Base-by-base conservation (phyloP, 2,797 vertebrate species). In the Harpagifer antarcticus region DNA sequence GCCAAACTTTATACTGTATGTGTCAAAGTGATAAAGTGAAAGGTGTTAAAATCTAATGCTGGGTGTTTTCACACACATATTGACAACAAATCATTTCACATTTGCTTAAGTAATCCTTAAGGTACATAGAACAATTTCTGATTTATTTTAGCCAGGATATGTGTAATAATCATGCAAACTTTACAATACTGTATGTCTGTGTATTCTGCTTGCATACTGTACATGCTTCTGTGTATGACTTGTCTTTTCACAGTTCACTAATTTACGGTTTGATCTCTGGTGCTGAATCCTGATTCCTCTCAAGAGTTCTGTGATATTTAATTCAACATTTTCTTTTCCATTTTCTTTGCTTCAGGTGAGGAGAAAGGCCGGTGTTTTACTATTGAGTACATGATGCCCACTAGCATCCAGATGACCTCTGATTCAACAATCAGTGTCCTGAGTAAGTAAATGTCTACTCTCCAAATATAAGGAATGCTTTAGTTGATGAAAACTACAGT, bases 381-480 rank as follows among this genome's bases (percentile, higher is more conserved):
- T 61, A 99, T 99, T 0, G 97, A 99, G 42, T 98, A 98, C 0
- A 94, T 99, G 90, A 97, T 99, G 97, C 98, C 98, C 23, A 96
- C 96, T 86, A 98, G 95, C 6, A 90, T 97, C 81, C 98, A 98
- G 92, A 92, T 99, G 92, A 97, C 97, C 0, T 99, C 98, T 0
- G 97, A 98, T 85, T 98, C 97, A 75, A 99, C 97, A 0, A 90
- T 98, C 86, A 99, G 95, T 0, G 96, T 99, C 45, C 93, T 99
- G 67, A 99, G 98, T 99, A 93, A 95, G 97, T 96, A 31, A 23
- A 44, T 58, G 17, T 48, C 84, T 11, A 61, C 16, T 27, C 13
- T 33, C 3, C 11, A 50, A 9, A 15, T n/a, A 33, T 20, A 3
- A 37, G 3, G 4, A 20, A n/a, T 44, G 13, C 6, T 54, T 52